Conservation (phyloP, 2,113 vertebrate species). For the Percina caprodes region DNA sequence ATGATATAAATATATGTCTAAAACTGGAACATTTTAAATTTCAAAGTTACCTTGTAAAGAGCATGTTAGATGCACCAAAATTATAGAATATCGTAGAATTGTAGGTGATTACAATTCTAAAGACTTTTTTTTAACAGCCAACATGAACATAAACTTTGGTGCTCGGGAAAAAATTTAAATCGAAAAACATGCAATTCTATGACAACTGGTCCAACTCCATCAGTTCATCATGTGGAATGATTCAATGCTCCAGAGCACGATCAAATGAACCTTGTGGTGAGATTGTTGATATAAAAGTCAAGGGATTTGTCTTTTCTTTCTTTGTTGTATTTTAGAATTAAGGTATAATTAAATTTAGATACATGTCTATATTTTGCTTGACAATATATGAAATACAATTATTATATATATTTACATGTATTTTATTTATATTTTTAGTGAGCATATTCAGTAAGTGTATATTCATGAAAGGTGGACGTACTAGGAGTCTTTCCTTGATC, state of each 20-base stretch:
- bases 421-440: too few relatives aligned
- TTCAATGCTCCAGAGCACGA: not conserved
- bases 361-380: not conserved
- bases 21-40: not conserved
- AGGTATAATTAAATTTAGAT: not conserved
- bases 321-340: not conserved
- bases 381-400: not conserved
- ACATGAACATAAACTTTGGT: not conserved
- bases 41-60: not conserved
- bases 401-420: too few relatives aligned
- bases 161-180: too few relatives aligned
- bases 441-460: too few relatives aligned
- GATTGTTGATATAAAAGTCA: not conserved
- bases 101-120: not conserved
- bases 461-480: too few relatives aligned
- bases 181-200: too few relatives aligned
- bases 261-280: not conserved
- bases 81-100: too few relatives aligned
- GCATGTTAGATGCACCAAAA: not conserved
- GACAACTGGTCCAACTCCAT: not conserved
- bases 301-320: not conserved
- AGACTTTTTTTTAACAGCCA: not conserved
- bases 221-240: too few relatives aligned
- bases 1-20: not conserved
- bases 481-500: too few relatives aligned